A percentile compares a stretch with the other conserved stretches of the same genome.
phyloP scores from a whole-genome alignment of 2,797 vertebrate genomes.

The Gymnoscopelus microlampas region DNA sequence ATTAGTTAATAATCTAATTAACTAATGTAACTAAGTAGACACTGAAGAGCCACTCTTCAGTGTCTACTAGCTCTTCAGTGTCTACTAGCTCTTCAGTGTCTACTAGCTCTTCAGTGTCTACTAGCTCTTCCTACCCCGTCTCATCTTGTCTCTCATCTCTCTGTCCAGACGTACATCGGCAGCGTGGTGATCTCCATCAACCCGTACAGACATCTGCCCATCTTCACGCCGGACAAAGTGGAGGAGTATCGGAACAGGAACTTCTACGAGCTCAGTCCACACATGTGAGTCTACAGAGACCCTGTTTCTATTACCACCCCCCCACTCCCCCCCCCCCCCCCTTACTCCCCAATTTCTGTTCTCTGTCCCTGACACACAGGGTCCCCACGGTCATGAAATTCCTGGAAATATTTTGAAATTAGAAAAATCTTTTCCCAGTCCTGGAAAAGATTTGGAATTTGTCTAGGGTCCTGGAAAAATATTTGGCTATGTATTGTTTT shows the following conservation, averaged over 20 bases:
- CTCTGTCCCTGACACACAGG: not conserved
- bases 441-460: too few relatives aligned
- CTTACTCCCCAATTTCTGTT: not conserved
- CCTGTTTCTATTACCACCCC: not conserved
- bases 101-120: too few relatives aligned
- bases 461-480: too few relatives aligned
- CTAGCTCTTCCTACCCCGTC: not conserved
- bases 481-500: too few relatives aligned
- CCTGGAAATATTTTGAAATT: too few relatives aligned
- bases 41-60: too few relatives aligned
- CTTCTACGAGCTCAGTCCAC: constrained; percentile 98
- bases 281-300: constrained; percentile 91
- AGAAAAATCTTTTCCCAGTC: too few relatives aligned
- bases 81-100: too few relatives aligned
- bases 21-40: too few relatives aligned
- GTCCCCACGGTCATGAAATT: too few relatives aligned
- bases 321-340: not conserved
- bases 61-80: too few relatives aligned
- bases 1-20: too few relatives aligned
- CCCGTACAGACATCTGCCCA: constrained; percentile 92
- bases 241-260: constrained; percentile 99
- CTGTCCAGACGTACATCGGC: constrained; percentile 93
- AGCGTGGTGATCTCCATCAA: constrained; percentile 99
- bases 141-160: constrained; percentile 11
- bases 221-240: constrained; percentile 97